Evolutionary conservation across 1,140 invertebrate genomes (phyloP), one percentile per base, ranked within the genome.

Genomic region (Euwallacea fornicatus): DNA sequence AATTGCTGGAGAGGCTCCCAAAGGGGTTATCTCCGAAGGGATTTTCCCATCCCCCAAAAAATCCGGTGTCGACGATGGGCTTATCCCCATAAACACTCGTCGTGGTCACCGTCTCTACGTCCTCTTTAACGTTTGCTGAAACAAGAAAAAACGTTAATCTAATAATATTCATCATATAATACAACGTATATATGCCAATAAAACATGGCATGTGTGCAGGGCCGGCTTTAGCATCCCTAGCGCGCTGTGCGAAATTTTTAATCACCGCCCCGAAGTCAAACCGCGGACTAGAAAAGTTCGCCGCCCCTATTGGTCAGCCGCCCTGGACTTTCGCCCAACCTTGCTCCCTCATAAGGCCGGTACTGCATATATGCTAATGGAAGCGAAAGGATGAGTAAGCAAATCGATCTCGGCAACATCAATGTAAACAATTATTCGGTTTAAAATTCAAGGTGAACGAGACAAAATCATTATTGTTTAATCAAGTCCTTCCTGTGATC

Each of bases 31-130:
- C 60, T 4, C 62, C 55, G 50, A 71, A 75, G 15, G 73, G 73
- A 58, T 61, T 63, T 3, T 69, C 69, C 63, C 71, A 72, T 13
- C 44, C 54, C 10, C 66, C 54, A n/a, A 75, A 63, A n/a, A 69
- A 7, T 13, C 73, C 73, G 7, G 75, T 76, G 58, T 75, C 73
- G 4, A 76, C 63, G 33, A 76, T 73, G 15, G 71, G 73, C 63
- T 73, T 65, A 42, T 74, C 73, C 7, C 71, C 71, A 68, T 66
- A 69, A 3, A 62, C 56, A 43, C 61, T 54, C 21, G n/a, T 54
- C 42, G 69, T 44, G 59, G 66, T 56, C 7, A 74, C 58, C 53
- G 43, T 16, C 61, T 74, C 73, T 2, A 76, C 67, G 62, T 74
- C 62, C 13, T 74, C 75, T 58, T 73, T 73, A n/a, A n/a, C 41